Conservation (phyloP, 2,113 vertebrate species). For the Electrona antarctica region DNA sequence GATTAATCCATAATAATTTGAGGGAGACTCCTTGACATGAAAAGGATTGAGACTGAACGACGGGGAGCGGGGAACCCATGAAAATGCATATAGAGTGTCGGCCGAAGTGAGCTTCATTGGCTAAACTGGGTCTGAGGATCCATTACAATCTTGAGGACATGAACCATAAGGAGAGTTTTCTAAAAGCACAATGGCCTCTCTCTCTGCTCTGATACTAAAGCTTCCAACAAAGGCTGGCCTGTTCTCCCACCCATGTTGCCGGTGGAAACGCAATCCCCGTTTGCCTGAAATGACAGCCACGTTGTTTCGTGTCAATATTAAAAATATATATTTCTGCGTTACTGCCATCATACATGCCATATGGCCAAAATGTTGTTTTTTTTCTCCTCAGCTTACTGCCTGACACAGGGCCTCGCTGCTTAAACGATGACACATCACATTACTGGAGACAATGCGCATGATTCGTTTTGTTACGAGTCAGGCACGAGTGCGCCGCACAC, state of each 20-base stretch:
- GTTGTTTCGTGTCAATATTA: slow-evolving; percentile 54
- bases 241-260: slow-evolving; percentile 73
- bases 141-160: slow-evolving; percentile 76
- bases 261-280: slow-evolving; percentile 58
- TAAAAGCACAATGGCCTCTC: slow-evolving; percentile 77
- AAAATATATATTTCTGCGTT: slow-evolving; percentile 20
- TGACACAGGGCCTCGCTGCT: too few relatives aligned
- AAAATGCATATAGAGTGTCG: slow-evolving; percentile 56
- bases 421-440: too few relatives aligned
- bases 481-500: too few relatives aligned
- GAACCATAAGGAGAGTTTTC: slow-evolving; percentile 77
- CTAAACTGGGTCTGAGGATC: slow-evolving; percentile 68
- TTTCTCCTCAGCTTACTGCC: neutral
- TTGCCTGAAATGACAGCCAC: slow-evolving; percentile 65
- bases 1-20: too few relatives aligned
- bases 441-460: too few relatives aligned
- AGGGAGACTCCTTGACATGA: too few relatives aligned
- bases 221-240: slow-evolving; percentile 76
- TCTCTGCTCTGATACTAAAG: slow-evolving; percentile 75
- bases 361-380: neutral
- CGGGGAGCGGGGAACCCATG: neutral
- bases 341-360: neutral
- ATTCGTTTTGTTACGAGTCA: too few relatives aligned
- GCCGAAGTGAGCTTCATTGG: slow-evolving; percentile 58
- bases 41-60: too few relatives aligned